Conservation (phyloP, 2,113 vertebrate genomes). For the Pterocles burchelli region DNA sequence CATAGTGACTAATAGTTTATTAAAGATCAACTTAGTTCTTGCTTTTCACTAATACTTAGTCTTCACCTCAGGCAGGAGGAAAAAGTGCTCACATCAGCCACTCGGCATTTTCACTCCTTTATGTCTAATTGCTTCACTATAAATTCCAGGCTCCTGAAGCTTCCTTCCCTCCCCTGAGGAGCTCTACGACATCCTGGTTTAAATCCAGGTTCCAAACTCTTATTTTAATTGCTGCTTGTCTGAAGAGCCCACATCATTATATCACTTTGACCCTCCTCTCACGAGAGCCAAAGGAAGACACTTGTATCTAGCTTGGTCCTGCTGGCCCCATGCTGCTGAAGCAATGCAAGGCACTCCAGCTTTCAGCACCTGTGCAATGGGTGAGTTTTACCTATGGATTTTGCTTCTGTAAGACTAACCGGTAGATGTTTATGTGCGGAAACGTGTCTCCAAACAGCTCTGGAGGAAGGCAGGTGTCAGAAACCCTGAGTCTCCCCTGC, state of each 20-base stretch:
- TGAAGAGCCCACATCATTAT: not conserved
- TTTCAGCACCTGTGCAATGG: not conserved
- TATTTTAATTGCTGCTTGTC: not conserved
- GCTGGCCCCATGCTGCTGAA: not conserved
- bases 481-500: not conserved
- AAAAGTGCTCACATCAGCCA: fast-evolving
- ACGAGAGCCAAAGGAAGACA: not conserved
- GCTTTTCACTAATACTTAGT: not conserved
- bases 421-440: not conserved
- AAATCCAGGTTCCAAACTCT: not conserved
- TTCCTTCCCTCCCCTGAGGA: not conserved
- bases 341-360: not conserved
- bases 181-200: not conserved
- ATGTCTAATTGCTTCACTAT: not conserved
- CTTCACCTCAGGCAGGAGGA: not conserved
- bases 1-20: not conserved
- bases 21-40: not conserved
- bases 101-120: not conserved
- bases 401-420: not conserved
- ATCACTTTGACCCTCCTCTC: not conserved
- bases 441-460: not conserved
- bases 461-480: not conserved
- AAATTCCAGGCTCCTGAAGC: not conserved
- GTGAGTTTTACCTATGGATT: not conserved
- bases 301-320: not conserved